Evolutionary conservation across 2,888 invertebrate species (phyloP).

Genomic region (Coenonympha glycerion): DNA sequence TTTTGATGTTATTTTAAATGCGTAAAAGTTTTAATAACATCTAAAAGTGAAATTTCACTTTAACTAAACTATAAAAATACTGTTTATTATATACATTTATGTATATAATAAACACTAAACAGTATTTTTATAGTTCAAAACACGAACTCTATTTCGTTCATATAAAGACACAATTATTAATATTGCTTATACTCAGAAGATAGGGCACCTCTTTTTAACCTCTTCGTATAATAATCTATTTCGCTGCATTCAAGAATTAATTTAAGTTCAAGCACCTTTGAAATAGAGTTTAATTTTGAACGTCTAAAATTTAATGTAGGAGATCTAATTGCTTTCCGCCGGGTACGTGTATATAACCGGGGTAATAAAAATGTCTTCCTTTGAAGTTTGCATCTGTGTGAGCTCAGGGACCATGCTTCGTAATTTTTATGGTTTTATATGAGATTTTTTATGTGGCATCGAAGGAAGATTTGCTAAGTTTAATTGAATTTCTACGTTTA

Average conservation of each 20-base stretch:
- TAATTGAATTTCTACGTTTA: background rate
- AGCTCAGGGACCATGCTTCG: background rate
- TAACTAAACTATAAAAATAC: too few species aligned
- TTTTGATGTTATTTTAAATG: too few species aligned
- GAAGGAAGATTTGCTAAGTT: background rate
- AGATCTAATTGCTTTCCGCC: conserved; percentile 18
- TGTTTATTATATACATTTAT: too few species aligned
- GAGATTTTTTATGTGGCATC: background rate
- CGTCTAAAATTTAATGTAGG: background rate
- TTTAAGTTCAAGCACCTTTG: background rate
- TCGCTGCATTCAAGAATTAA: background rate
- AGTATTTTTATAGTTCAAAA: background rate
- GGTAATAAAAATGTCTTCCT: conserved; percentile 29
- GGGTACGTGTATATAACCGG: conserved; percentile 17
- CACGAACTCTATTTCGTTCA: background rate
- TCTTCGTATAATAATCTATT: background rate
- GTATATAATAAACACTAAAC: too few species aligned
- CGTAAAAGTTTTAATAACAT: too few species aligned
- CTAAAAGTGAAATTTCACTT: too few species aligned
- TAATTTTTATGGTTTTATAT: conserved; percentile 4
- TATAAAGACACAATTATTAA: conserved; percentile 1
- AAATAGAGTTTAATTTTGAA: conserved; percentile 1
- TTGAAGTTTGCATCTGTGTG: conserved; percentile 23
- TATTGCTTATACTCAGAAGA: conserved; percentile 1
- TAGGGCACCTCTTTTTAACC: background rate